Evolutionary conservation across 2,888 invertebrate genomes (phyloP).

Genomic region (Xestia xanthographa): DNA sequence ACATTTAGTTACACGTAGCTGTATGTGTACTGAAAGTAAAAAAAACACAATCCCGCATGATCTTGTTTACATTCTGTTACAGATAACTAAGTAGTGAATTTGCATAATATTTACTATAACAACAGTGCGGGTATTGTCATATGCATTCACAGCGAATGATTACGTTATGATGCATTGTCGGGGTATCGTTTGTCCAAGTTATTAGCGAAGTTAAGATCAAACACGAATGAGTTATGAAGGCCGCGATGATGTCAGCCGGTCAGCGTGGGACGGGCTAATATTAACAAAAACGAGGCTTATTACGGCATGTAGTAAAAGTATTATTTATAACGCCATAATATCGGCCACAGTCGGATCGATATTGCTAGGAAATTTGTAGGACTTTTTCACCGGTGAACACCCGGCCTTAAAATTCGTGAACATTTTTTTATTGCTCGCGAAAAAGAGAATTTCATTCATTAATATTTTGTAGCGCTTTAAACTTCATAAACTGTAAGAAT

Average conservation of each 20-base stretch:
- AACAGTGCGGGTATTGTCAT: conserved; percentile 12
- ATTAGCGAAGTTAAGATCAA: conserved; percentile 61
- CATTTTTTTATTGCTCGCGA: conserved; percentile 22
- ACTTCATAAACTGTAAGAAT: conserved; percentile 33
- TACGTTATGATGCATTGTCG: conserved; percentile 55
- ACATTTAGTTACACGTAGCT: no score
- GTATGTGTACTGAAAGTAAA: no score
- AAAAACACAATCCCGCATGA: background rate
- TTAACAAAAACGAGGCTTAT: conserved; percentile 48
- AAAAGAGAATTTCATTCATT: conserved; percentile 26
- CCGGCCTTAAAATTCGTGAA: conserved; percentile 29
- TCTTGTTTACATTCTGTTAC: conserved; percentile 21
- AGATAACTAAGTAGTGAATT: background rate
- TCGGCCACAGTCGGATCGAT: conserved; percentile 6
- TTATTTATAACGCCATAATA: conserved; percentile 39
- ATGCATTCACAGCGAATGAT: conserved; percentile 43
- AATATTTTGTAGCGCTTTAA: conserved; percentile 30
- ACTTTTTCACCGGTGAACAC: conserved; percentile 23
- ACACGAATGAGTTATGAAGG: conserved; percentile 64
- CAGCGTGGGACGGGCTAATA: conserved; percentile 67
- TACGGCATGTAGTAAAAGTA: conserved; percentile 47
- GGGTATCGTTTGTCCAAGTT: conserved; percentile 51
- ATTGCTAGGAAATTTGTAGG: conserved; percentile 13
- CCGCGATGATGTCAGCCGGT: conserved; percentile 66
- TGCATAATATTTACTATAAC: conserved; percentile 32